Evolutionary conservation across 2,113 vertebrate species (phyloP).

Genomic region (Microtus pennsylvanicus): DNA sequence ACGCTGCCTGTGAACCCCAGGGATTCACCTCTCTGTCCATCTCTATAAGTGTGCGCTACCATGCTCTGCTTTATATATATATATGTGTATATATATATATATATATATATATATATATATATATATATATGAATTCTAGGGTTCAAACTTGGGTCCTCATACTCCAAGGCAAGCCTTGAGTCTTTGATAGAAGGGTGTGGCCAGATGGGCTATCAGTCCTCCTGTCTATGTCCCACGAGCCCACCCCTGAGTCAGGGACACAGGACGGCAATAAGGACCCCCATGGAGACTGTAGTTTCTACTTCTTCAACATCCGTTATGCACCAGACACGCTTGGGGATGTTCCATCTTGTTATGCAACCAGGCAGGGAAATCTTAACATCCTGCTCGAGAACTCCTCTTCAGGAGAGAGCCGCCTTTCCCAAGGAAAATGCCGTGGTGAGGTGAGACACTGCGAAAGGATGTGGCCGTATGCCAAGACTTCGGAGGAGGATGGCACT

Average conservation of each 20-base stretch:
- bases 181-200: not conserved
- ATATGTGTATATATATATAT: no score
- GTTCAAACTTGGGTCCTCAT: not conserved
- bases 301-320: constrained; percentile 5
- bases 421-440: constrained; percentile 2
- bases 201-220: not conserved
- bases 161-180: not conserved
- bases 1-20: not conserved
- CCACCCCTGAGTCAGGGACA: accelerated
- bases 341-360: constrained; percentile 47
- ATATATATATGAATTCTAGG: not conserved
- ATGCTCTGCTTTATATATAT: no score
- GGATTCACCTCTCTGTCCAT: not conserved
- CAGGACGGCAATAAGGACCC: not conserved
- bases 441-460: not conserved
- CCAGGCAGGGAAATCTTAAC: not conserved
- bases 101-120: no score
- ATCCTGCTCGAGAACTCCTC: not conserved
- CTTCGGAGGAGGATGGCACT: not conserved
- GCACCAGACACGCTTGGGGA: not conserved
- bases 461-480: not conserved
- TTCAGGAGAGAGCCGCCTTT: constrained; percentile 31
- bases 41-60: not conserved
- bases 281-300: not conserved
- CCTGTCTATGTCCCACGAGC: not conserved